Evolutionary conservation across 1,140 invertebrate genomes (phyloP), one percentile per base, ranked within the genome.

Genomic region (Cotesia vestalis): DNA sequence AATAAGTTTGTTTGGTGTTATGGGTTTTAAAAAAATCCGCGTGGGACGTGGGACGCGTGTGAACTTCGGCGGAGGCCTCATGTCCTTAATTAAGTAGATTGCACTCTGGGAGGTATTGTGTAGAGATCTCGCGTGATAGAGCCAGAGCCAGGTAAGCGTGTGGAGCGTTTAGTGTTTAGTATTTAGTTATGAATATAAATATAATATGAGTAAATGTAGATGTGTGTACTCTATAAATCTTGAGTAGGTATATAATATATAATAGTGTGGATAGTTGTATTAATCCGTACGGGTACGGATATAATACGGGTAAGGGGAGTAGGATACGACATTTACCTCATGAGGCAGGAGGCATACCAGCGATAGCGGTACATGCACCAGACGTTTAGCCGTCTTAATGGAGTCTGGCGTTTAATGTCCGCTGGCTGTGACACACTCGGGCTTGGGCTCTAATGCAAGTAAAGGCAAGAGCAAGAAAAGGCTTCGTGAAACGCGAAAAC

Each of bases 21-120:
- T 66, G 69, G 57, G 67, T 73, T 59, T 59, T 20, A 59, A 59
- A 59, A 73, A 73, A 68, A 67, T 46, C 6, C 72, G 78, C 79
- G 80, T 79, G 78, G 74, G 77, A 80, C 66, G 72, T 79, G 78
- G 74, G 77, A 80, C 66, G 72, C 74, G 69, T 78, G 80, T 80
- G 78, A 81, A 80, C 78, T 76, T 66, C 64, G 73, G 69, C 78
- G 73, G 79, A 78, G 80, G 80, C 73, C 68, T 75, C 74, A 80
- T 79, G 80, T 81, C 73, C 68, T 75, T 80, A 82, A 84, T 84
- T 83, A 82, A 57, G 62, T 69, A 55, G 17, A 64, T 74, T 55
- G 51, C 66, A 35, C 20, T 36, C 75, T 63, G 72, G 75, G 78
- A 79, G 40, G 40, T 46, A 46, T 46, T 46, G 40, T 46, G 40